A percentile compares a stretch with the other conserved stretches of the same genome.
Evolutionary conservation across 2,113 vertebrate species (phyloP).

Genomic region (Himantopus leucocephalus): DNA sequence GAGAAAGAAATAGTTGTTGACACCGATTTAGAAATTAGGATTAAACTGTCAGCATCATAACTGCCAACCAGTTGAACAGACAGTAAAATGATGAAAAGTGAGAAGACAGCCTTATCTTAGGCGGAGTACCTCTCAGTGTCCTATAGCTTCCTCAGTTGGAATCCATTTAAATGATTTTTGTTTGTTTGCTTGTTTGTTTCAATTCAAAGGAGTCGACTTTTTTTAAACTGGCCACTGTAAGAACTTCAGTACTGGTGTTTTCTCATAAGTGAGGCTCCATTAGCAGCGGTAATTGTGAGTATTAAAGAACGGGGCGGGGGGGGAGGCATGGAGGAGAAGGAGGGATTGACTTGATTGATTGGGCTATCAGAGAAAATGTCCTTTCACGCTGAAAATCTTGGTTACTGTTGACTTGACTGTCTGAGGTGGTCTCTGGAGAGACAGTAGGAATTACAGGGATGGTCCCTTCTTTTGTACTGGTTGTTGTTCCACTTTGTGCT

Average conservation of each 20-base stretch:
- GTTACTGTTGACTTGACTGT: neutral
- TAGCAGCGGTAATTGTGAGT: neutral
- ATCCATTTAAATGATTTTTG: neutral
- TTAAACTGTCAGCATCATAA: conserved; percentile 42
- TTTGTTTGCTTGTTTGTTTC: neutral
- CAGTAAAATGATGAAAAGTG: conserved; percentile 45
- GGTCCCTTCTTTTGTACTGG: neutral
- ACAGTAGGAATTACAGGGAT: neutral
- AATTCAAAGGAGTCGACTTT: neutral
- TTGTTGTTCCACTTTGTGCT: neutral
- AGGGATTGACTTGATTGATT: neutral
- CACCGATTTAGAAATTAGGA: conserved; percentile 62
- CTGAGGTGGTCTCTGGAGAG: neutral
- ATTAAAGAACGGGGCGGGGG: neutral
- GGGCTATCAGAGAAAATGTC: neutral
- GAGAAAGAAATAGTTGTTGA: conserved; percentile 54
- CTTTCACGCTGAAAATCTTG: neutral
- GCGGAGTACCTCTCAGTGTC: neutral
- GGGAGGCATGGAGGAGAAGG: neutral
- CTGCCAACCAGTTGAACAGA: conserved; percentile 44
- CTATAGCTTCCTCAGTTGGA: neutral
- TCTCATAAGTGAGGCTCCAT: neutral
- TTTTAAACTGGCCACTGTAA: neutral
- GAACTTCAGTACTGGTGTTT: neutral
- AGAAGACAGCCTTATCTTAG: conserved; percentile 28